These are phyloP conservation scores for Urocynchramus pylzowi DNA, from an alignment of 2,113 vertebrate genomes.

Conservation along the genomic window DNA sequence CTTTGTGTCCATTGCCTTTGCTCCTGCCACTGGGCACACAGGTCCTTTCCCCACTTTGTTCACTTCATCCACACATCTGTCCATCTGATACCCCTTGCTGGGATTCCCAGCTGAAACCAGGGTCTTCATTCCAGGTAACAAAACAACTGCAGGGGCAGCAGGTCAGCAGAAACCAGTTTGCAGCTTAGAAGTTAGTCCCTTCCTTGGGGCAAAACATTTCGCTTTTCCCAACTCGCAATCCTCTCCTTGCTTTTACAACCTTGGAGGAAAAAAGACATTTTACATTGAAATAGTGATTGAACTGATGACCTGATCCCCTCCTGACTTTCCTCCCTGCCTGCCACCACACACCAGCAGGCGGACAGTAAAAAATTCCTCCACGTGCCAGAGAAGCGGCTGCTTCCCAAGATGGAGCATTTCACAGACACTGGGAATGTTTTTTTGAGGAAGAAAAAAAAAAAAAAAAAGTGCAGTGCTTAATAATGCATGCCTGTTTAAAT, in stretches of 20 bases:
- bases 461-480: not conserved
- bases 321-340: not conserved
- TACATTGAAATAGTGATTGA: not conserved
- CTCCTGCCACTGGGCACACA: not conserved
- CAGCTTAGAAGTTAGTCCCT: not conserved
- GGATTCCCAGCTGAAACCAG: not conserved
- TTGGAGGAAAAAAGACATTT: not conserved
- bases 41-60: not conserved
- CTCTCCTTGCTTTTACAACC: not conserved
- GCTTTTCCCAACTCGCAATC: not conserved
- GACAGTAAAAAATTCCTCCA: not conserved
- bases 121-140: not conserved
- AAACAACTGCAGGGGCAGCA: not conserved
- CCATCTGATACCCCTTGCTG: too few relatives aligned
- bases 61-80: not conserved
- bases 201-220: not conserved
- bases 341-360: accelerated
- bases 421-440: not conserved
- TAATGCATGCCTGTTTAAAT: not conserved
- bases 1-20: not conserved
- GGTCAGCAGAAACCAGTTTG: not conserved
- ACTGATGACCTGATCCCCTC: not conserved
- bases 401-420: not conserved
- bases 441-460: not conserved
- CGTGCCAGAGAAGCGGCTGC: not conserved